Base-by-base conservation (phyloP, 2,113 vertebrate species). In the Oryzias melastigma region DNA sequence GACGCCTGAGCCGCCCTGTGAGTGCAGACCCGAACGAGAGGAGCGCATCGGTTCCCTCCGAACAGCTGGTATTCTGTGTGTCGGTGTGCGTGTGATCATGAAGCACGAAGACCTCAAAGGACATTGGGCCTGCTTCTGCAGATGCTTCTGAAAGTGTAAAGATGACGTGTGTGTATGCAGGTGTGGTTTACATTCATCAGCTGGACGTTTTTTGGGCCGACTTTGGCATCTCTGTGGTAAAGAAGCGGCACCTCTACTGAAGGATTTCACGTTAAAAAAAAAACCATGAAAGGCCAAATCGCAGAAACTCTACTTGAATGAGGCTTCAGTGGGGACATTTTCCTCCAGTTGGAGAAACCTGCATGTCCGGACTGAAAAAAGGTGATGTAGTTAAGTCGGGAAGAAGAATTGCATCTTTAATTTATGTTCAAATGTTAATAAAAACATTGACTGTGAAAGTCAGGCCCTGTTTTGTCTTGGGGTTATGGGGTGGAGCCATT, bases 351-450 rank as follows among this genome's bases (percentile, higher is more conserved):
- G 25, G 62, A 25, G 51, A 52, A 57, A 78, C 59, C 64, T 53
- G 47, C 56, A 55, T 18, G 22, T 65, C 42, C 58, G 47, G 54
- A 59, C 45, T 54, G 66, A 51, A 62, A 7, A 7, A 59, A 65
- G 52, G 20, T 42, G 71, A 5, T 27, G 8, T 3, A 12, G 35
- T 35, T 2, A 10, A 35, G 35, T 35, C 10, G 10, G 35, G 35
- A 35, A 35, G 35, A 35, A 35, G 25, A 35, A 35, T 12, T 45
- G 65, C 5, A 19, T 68, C 27, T 40, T 53, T 86, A 77, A 88
- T 84, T 87, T 82, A 80, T 81, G 54, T 58, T 62, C 24, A 47
- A 81, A 71, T 72, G 53, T 81, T 56, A 85, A 86, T 85, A 78
- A 85, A 83, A 77, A 69, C 49, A 43, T 64, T 52, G 54, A 87